Evolutionary conservation across 2,797 vertebrate species (phyloP).

Genomic region (Pipistrellus nathusii): DNA sequence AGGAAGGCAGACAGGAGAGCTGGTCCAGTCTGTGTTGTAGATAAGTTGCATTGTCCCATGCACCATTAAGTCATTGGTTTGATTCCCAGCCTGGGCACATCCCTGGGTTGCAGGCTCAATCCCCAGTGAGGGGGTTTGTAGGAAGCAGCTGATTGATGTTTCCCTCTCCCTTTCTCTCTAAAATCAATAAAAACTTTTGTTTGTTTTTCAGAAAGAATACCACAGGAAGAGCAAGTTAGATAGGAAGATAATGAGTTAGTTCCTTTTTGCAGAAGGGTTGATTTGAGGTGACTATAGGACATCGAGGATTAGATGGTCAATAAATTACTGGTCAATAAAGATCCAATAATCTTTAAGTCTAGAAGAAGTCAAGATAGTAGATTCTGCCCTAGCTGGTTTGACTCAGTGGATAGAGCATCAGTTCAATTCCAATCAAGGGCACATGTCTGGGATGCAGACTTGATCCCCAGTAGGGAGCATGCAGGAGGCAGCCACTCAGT

Average conservation of each 20-base stretch:
- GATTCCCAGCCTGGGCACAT: background rate
- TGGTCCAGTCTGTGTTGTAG: background rate
- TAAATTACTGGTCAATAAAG: background rate
- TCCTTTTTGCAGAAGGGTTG: background rate
- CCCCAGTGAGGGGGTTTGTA: background rate
- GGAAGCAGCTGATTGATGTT: background rate
- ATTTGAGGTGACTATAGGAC: background rate
- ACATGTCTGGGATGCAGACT: too few species aligned
- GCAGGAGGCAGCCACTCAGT: too few species aligned
- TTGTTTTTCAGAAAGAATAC: background rate
- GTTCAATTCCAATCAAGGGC: too few species aligned
- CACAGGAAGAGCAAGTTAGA: background rate
- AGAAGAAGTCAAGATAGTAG: background rate
- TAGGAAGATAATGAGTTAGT: background rate
- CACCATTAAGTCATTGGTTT: background rate
- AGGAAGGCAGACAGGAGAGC: background rate
- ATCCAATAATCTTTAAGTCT: slow-evolving; percentile 5
- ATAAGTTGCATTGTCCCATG: background rate
- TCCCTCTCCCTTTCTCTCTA: background rate
- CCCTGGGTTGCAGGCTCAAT: background rate
- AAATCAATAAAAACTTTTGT: background rate
- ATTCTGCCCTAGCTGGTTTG: too few species aligned
- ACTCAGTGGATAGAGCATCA: too few species aligned
- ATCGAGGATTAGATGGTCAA: background rate
- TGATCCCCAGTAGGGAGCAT: too few species aligned